A percentile compares a stretch with the other conserved stretches of the same genome.
Evolutionary conservation across 2,888 invertebrate genomes (phyloP).

Genomic region (Macrostomum cliftonense): DNA sequence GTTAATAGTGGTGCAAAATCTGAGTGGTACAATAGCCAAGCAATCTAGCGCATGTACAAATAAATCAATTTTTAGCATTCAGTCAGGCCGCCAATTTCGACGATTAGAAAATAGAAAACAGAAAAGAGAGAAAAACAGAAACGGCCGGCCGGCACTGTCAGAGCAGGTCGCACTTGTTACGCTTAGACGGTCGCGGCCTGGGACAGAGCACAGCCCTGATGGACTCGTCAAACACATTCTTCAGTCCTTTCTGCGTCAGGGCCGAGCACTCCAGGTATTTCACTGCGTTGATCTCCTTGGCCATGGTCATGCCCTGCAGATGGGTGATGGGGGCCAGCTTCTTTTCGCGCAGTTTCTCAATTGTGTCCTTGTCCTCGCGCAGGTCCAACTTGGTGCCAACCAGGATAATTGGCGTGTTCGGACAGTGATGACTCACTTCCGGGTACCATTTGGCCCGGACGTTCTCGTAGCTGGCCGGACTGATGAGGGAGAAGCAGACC

Average conservation of each 20-base stretch:
- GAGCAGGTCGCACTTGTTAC: too few species aligned
- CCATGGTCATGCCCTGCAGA: constrained; percentile 8
- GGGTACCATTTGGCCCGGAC: constrained; percentile 10
- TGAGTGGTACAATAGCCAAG: too few species aligned
- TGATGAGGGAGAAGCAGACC: constrained; percentile 10
- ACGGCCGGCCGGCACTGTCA: too few species aligned
- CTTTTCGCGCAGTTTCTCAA: constrained; percentile 2
- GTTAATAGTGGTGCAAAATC: too few species aligned
- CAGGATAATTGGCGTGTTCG: constrained; percentile 11
- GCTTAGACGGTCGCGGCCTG: background rate
- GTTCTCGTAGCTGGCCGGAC: constrained; percentile 10
- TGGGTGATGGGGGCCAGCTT: constrained; percentile 3
- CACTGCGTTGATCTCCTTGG: constrained; percentile 10
- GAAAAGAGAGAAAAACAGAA: too few species aligned
- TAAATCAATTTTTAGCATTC: too few species aligned
- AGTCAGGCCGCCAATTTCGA: too few species aligned
- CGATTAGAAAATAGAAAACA: too few species aligned
- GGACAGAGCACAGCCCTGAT: constrained; percentile 10
- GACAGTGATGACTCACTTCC: constrained; percentile 11
- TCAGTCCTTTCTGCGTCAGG: constrained; percentile 10
- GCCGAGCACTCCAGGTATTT: constrained; percentile 11
- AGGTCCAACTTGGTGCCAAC: constrained; percentile 12
- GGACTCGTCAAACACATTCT: constrained; percentile 11
- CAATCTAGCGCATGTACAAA: too few species aligned
- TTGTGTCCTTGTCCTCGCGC: constrained; percentile 4